Evolutionary conservation across 2,113 vertebrate genomes (phyloP).

Genomic region (Calypte anna): DNA sequence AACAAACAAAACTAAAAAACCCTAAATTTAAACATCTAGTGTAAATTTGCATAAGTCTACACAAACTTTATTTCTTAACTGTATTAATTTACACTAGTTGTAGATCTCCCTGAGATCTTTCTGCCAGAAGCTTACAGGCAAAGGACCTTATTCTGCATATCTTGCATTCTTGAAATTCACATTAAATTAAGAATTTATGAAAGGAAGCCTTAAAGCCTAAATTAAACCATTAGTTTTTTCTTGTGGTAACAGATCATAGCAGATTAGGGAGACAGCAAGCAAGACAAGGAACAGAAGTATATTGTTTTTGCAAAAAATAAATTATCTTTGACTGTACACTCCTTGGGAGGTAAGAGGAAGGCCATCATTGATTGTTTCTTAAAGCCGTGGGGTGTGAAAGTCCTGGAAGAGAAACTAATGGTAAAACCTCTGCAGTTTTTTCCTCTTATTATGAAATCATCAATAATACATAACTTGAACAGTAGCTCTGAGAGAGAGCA

Average conservation of each 20-base stretch:
- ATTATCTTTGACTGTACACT: neutral
- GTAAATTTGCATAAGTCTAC: neutral
- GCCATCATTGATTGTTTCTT: neutral
- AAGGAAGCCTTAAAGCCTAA: neutral
- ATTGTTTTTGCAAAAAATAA: neutral
- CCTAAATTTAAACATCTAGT: neutral
- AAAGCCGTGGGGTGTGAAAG: neutral
- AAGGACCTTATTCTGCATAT: neutral
- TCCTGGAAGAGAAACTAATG: neutral
- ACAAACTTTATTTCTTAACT: neutral
- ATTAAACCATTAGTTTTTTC: constrained; percentile 3
- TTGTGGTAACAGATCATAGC: neutral
- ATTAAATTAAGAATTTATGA: constrained; percentile 5
- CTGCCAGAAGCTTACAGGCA: neutral
- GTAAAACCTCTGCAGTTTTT: neutral
- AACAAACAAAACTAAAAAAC: fast-evolving
- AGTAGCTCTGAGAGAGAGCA: neutral
- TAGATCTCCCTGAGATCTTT: neutral
- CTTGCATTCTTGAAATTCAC: neutral
- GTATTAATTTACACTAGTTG: neutral
- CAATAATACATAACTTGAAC: neutral
- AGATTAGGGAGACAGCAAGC: neutral
- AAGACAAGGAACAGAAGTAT: neutral
- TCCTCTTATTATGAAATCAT: neutral
- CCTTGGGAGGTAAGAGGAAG: neutral